These are phyloP conservation scores for Mus pahari DNA, from an alignment of 2,113 vertebrate species.

Conservation along the genomic window DNA sequence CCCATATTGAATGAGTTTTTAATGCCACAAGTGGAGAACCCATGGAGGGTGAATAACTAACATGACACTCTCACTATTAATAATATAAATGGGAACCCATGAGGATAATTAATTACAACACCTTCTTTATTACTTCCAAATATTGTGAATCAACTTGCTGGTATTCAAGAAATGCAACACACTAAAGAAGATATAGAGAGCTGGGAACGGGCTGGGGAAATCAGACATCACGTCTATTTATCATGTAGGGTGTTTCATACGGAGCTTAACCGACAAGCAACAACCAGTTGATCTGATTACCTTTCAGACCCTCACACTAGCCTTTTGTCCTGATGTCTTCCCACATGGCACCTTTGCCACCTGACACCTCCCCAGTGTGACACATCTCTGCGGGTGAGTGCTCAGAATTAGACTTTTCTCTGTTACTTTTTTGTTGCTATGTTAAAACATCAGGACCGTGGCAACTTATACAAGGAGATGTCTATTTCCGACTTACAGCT, in stretches of 20 bases:
- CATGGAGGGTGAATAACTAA: neutral
- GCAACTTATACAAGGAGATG: neutral
- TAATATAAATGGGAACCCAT: constrained; percentile 20
- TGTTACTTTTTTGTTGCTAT: neutral
- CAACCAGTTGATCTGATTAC: neutral
- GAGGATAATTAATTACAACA: constrained; percentile 23
- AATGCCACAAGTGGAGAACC: neutral
- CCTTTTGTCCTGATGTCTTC: neutral
- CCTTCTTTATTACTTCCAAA: constrained; percentile 50
- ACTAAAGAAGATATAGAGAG: neutral
- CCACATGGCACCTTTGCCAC: neutral
- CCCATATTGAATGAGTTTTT: neutral
- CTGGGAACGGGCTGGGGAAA: neutral
- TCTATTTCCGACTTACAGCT: neutral
- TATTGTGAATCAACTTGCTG: constrained; percentile 29
- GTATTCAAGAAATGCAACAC: neutral
- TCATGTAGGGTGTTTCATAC: neutral
- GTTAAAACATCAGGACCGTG: neutral
- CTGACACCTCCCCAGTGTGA: neutral
- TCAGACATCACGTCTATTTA: neutral
- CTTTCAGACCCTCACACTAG: neutral
- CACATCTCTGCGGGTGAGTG: neutral
- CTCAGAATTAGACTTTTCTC: neutral
- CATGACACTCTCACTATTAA: constrained; percentile 31
- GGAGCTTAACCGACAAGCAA: constrained; percentile 18